These are phyloP conservation scores for Protaetia brevitarsis DNA, from an alignment of 1,140 invertebrate genomes.

Conservation along the genomic window DNA sequence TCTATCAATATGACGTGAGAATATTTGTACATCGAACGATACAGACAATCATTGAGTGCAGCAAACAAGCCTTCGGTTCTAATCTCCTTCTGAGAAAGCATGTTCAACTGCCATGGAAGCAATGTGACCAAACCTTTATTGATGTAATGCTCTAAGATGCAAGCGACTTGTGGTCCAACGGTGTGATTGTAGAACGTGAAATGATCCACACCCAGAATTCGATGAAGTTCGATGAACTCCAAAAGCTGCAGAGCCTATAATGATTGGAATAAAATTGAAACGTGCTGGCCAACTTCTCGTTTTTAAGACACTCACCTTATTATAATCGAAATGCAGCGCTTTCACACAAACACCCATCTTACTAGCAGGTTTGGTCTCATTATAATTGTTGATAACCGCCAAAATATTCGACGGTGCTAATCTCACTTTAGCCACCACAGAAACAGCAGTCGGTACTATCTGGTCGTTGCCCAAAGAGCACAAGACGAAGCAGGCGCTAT, in stretches of 20 bases:
- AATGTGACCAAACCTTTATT: constrained; percentile 68
- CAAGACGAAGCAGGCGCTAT: constrained; percentile 85
- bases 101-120: constrained; percentile 85
- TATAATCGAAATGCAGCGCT: constrained; percentile 87
- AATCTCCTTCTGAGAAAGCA: constrained; percentile 86
- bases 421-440: constrained; percentile 60
- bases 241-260: constrained; percentile 73
- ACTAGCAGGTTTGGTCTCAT: constrained; percentile 50
- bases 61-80: constrained; percentile 89
- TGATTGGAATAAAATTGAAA: constrained; percentile 20
- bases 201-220: constrained; percentile 79
- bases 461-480: constrained; percentile 65
- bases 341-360: constrained; percentile 89
- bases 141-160: constrained; percentile 58
- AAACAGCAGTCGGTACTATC: constrained; percentile 64
- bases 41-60: constrained; percentile 90
- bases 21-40: constrained; percentile 80
- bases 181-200: constrained; percentile 94
- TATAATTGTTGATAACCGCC: constrained; percentile 54
- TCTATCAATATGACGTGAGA: constrained; percentile 83
- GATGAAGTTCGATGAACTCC: constrained; percentile 90
- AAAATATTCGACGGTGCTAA: constrained; percentile 63
- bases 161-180: constrained; percentile 71
- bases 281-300: too few species aligned
- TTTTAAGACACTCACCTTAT: constrained; percentile 59